Percentiles rank a stretch among this genome's conserved stretches.
phyloP scores from a whole-genome alignment of 2,888 invertebrate species.

The Erebia epiphron region DNA sequence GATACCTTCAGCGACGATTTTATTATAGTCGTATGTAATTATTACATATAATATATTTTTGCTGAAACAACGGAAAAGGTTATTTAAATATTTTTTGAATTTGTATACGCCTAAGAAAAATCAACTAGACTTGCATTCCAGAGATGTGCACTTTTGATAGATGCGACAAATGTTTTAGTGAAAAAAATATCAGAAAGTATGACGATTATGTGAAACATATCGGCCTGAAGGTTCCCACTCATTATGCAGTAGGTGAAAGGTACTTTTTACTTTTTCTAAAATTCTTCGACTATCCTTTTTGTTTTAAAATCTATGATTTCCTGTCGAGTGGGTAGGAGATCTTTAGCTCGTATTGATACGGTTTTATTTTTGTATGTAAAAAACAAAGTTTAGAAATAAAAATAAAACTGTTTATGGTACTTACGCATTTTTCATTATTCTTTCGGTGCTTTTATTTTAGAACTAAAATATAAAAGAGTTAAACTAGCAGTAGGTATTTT shows the following conservation, averaged over 20 bases:
- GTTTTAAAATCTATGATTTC: not conserved
- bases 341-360: not conserved
- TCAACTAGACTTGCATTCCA: constrained; percentile 15
- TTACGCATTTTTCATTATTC: constrained; percentile 16
- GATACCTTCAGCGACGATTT: constrained; percentile 18
- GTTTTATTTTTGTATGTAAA: not conserved
- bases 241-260: not conserved
- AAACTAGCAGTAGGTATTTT: not conserved
- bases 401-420: constrained; percentile 6
- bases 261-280: not conserved
- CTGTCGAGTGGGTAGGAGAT: not conserved
- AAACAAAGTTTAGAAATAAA: not conserved
- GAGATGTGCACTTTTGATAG: constrained; percentile 25
- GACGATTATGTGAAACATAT: not conserved
- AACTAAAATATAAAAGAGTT: not conserved
- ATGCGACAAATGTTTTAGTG: not conserved
- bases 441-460: constrained; percentile 11
- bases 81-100: constrained; percentile 51
- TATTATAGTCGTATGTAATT: constrained; percentile 17
- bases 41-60: not conserved
- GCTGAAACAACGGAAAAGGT: constrained; percentile 30
- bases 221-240: not conserved
- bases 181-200: not conserved
- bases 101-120: constrained; percentile 42
- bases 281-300: not conserved